A percentile compares a stretch with the other conserved stretches of the same genome.
These are phyloP conservation scores for Talpa occidentalis DNA, from an alignment of 2,113 vertebrate genomes.

Conservation along the genomic window DNA sequence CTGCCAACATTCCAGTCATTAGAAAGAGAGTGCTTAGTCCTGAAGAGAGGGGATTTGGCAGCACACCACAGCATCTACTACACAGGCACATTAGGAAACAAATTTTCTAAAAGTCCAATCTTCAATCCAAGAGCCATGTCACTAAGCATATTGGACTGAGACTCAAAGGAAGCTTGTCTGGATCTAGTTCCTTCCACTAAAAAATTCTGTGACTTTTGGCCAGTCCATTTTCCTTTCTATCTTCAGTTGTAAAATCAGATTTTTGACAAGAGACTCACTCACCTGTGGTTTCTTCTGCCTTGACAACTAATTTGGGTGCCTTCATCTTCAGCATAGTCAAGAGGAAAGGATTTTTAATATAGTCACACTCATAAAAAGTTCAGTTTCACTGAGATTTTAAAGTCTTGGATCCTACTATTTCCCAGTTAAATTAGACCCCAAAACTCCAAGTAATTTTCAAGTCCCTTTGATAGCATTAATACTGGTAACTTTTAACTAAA, in stretches of 20 bases:
- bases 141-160: neutral
- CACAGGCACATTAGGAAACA: neutral
- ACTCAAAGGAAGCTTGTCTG: neutral
- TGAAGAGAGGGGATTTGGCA: neutral
- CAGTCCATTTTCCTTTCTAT: neutral
- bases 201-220: neutral
- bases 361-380: constrained; percentile 66
- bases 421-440: constrained; percentile 55
- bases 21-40: neutral
- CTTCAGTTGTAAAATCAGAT: neutral
- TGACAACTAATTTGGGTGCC: neutral
- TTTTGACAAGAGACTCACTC: constrained; percentile 53
- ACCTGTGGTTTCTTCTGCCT: constrained; percentile 34
- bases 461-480: constrained; percentile 52
- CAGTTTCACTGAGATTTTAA: constrained; percentile 52
- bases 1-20: neutral
- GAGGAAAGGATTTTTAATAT: constrained; percentile 58
- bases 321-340: constrained; percentile 61
- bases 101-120: neutral
- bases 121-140: neutral
- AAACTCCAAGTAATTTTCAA: constrained; percentile 66
- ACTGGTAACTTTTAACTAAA: constrained; percentile 63
- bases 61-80: neutral
- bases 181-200: neutral
- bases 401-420: constrained; percentile 53